Evolutionary conservation across 2,888 invertebrate species (phyloP).

Genomic region (Pollenia angustigena): DNA sequence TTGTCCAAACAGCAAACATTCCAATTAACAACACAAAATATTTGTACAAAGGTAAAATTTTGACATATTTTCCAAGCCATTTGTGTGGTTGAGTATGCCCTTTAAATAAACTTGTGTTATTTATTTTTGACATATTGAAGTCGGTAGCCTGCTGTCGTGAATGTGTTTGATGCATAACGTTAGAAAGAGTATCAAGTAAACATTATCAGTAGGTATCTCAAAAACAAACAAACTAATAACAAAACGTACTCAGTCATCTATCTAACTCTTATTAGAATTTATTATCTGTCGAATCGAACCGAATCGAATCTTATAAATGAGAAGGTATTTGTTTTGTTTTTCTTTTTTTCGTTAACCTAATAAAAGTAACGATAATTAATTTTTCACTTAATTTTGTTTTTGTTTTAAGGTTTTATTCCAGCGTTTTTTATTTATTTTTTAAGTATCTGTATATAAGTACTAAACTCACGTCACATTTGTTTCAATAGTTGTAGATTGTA

Average conservation of each 20-base stretch:
- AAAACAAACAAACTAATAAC: slow-evolving; percentile 12
- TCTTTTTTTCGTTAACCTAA: neutral
- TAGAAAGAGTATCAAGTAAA: neutral
- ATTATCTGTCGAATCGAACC: slow-evolving; percentile 3
- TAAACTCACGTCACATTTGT: slow-evolving; percentile 68
- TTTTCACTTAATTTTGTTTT: slow-evolving; percentile 6
- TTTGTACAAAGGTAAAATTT: too few relatives aligned
- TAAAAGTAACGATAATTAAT: neutral
- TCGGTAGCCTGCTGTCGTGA: too few relatives aligned
- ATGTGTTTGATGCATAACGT: too few relatives aligned
- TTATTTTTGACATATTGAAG: too few relatives aligned
- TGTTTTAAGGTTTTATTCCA: slow-evolving; percentile 22
- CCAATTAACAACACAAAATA: too few relatives aligned
- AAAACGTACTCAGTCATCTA: neutral
- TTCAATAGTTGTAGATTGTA: slow-evolving; percentile 42
- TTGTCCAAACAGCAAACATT: too few relatives aligned
- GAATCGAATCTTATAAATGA: too few relatives aligned
- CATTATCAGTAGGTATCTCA: slow-evolving; percentile 19
- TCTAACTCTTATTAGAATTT: slow-evolving; percentile 2
- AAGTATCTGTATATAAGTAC: slow-evolving; percentile 2
- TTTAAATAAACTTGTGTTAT: too few relatives aligned
- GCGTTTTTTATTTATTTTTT: slow-evolving; percentile 12
- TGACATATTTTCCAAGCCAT: too few relatives aligned
- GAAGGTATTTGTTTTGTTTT: neutral
- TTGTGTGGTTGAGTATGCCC: too few relatives aligned